Conservation (phyloP, 2,888 invertebrate genomes). For the Geophilus truncorum region DNA sequence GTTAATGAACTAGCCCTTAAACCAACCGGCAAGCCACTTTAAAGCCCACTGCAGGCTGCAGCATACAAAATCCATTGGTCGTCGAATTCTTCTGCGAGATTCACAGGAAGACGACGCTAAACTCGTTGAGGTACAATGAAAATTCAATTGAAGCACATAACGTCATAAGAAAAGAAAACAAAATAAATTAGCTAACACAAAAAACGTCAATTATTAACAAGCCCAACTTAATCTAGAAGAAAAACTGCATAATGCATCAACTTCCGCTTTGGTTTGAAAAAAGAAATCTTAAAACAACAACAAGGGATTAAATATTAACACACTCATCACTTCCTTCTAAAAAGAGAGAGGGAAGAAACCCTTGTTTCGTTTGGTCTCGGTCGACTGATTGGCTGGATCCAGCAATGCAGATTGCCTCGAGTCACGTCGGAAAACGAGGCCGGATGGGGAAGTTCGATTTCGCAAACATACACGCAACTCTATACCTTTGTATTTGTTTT, state of each 20-base stretch:
- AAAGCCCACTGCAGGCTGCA: not conserved
- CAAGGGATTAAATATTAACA: not conserved
- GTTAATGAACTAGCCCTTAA: not conserved
- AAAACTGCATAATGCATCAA: no score
- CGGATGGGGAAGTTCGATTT: constrained; percentile 16
- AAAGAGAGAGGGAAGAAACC: not conserved
- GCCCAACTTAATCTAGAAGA: no score
- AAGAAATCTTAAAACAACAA: no score
- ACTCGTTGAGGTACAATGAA: no score
- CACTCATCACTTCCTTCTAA: not conserved
- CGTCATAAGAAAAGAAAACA: no score
- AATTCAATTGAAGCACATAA: no score
- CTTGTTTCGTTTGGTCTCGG: not conserved
- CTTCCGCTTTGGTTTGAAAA: no score
- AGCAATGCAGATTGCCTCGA: constrained; percentile 12
- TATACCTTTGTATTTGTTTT: constrained; percentile 24
- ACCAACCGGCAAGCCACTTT: not conserved
- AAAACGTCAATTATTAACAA: not conserved
- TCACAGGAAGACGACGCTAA: not conserved
- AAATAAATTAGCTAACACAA: no score
- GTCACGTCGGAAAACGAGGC: constrained; percentile 3
- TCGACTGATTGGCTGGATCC: not conserved
- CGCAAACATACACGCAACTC: constrained; percentile 18
- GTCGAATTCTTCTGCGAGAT: no score
- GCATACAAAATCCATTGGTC: not conserved